Evolutionary conservation across 2,797 vertebrate species (phyloP), one percentile per base, ranked within the genome.

Genomic region (Sphaeramia orbicularis): DNA sequence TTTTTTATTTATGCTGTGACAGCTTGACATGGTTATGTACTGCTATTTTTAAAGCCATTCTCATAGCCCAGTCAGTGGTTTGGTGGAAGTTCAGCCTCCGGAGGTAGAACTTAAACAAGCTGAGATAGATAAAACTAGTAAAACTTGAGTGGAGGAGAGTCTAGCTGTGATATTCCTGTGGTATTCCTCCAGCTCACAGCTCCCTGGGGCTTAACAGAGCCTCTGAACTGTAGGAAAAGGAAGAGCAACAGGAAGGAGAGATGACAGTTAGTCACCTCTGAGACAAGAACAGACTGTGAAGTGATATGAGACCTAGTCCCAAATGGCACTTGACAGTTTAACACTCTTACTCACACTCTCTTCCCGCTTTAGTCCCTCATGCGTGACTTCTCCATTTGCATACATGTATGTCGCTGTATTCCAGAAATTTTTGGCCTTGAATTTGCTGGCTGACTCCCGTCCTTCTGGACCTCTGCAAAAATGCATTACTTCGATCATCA

Each of bases 211-310:
- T 84, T 83, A 49, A 70, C 54, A 9, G 47, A 74, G 63, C 36
- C 68, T 84, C 76, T 70, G 78, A 84, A 83, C 76, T 76, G 77
- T 58, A 64, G 71, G 76, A 79, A 59, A 74, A 38, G 13, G 76
- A 68, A 64, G 66, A 73, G 74, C 65, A 83, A 69, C 60, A 63
- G 78, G 70, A 79, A 68, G 70, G 56, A 61, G 79, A 52, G 65
- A 80, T 85, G 81, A 88, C 86, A 86, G 81, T 74, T 56, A 79
- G 70, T 81, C 82, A 64, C 79, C 77, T 80, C 68, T n/a, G 84
- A 88, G 84, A 83, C 52, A 7, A 64, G 49, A 72, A 53, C 58
- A 81, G 73, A 58, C 62, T 53, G 58, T 64, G 79, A 65, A 76
- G 79, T n/a, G 12, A 83, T 86, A 66, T 74, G 74, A 91, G 75